Conservation (phyloP, 2,113 vertebrate genomes). For the Cyprinodon tularosa region DNA sequence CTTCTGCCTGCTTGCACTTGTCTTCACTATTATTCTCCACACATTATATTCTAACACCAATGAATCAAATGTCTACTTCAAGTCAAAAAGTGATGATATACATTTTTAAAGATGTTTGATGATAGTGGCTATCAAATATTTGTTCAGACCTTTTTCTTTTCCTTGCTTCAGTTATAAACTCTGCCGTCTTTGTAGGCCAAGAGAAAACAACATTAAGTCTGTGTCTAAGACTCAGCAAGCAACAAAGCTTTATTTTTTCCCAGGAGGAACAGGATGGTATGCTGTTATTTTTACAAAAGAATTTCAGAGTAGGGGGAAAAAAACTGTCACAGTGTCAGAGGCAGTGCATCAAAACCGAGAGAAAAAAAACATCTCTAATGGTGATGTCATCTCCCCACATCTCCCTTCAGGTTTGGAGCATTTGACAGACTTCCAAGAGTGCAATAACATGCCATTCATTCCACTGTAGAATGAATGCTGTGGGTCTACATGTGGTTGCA, state of each 20-base stretch:
- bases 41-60: neutral
- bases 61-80: neutral
- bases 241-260: conserved; percentile 31
- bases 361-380: conserved; percentile 18
- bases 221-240: conserved; percentile 6
- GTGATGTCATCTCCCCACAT: conserved; percentile 36
- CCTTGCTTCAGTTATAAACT: neutral
- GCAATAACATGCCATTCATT: conserved; percentile 43
- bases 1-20: neutral
- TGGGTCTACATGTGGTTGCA: conserved; percentile 13
- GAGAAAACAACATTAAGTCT: neutral
- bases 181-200: conserved; percentile 4
- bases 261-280: conserved; percentile 11
- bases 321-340: conserved; percentile 26
- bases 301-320: conserved; percentile 10
- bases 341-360: conserved; percentile 11
- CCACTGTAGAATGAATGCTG: conserved; percentile 23
- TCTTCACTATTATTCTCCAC: neutral
- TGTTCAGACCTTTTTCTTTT: neutral
- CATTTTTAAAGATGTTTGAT: neutral
- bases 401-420: conserved; percentile 6
- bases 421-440: conserved; percentile 6
- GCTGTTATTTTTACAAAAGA: conserved; percentile 42
- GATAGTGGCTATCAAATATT: conserved; percentile 2
- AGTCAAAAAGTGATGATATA: neutral